Evolutionary conservation across 2,888 invertebrate genomes (phyloP).

Genomic region (Torymus auratus): DNA sequence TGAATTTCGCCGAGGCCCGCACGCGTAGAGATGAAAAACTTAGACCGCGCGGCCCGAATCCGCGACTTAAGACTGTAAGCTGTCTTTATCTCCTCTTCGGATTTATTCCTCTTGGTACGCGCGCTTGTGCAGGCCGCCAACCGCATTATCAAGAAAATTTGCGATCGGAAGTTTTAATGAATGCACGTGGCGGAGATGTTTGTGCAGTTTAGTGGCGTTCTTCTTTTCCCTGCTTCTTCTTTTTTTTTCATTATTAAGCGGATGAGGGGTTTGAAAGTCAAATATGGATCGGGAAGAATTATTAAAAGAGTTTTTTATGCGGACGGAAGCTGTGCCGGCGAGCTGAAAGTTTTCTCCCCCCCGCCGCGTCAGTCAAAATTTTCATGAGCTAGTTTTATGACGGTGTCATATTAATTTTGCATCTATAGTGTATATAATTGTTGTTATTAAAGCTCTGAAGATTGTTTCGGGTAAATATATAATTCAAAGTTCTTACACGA

Average conservation of each 20-base stretch:
- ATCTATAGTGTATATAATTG: no score
- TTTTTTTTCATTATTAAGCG: no score
- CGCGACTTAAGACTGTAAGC: slow-evolving; percentile 32
- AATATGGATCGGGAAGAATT: background rate
- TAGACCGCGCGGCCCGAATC: slow-evolving; percentile 30
- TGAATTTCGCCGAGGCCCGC: slow-evolving; percentile 19
- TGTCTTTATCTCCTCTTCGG: slow-evolving; percentile 41
- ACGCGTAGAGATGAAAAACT: slow-evolving; percentile 32
- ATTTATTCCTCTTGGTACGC: slow-evolving; percentile 15
- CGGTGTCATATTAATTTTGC: no score
- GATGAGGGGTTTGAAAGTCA: no score
- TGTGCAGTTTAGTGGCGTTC: background rate
- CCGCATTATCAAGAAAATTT: slow-evolving; percentile 43
- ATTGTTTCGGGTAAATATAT: no score
- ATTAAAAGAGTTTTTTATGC: background rate
- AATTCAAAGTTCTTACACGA: background rate
- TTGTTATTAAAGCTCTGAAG: no score
- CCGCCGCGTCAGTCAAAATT: no score
- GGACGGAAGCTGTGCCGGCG: no score
- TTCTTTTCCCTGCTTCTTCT: no score
- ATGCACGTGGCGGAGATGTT: slow-evolving; percentile 16
- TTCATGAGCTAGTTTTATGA: no score
- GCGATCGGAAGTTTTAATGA: slow-evolving; percentile 45
- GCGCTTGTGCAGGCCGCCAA: no score
- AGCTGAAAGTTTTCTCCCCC: no score